A percentile compares a stretch with the other conserved stretches of the same genome.
phyloP scores from a whole-genome alignment of 2,797 vertebrate species.

The Cottoperca gobio region DNA sequence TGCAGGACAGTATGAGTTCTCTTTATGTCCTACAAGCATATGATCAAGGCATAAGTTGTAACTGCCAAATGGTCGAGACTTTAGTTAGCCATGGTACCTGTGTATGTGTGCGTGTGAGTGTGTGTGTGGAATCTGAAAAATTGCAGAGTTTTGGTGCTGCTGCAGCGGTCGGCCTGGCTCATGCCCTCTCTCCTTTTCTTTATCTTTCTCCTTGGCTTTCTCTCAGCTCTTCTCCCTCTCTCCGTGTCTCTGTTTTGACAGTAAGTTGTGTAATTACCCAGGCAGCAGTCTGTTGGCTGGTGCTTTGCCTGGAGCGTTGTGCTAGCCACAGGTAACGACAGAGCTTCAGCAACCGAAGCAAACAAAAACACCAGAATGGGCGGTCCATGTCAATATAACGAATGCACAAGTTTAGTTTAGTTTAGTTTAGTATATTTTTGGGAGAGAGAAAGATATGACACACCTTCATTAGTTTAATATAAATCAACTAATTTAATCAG shows the following conservation, averaged over 20 bases:
- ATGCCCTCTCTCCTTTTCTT: slow-evolving; percentile 14
- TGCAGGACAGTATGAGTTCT: slow-evolving; percentile 40
- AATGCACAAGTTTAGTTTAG: slow-evolving; percentile 7
- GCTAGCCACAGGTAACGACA: slow-evolving; percentile 49
- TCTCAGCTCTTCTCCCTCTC: slow-evolving; percentile 17
- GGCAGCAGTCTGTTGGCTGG: slow-evolving; percentile 47
- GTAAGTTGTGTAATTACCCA: slow-evolving; percentile 64
- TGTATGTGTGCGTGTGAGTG: slow-evolving; percentile 5
- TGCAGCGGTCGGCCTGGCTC: slow-evolving; percentile 12
- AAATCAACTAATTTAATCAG: not conserved
- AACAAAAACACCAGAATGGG: slow-evolving; percentile 27
- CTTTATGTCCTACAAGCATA: slow-evolving; percentile 39
- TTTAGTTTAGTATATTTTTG: not conserved
- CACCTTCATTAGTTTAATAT: not conserved
- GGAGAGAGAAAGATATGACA: not conserved
- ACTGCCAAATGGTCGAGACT: slow-evolving; percentile 37
- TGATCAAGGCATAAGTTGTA: slow-evolving; percentile 49
- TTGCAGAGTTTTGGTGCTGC: slow-evolving; percentile 2
- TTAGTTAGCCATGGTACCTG: slow-evolving; percentile 4
- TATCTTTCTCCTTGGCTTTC: not conserved
- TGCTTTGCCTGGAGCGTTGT: slow-evolving; percentile 55
- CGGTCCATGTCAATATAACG: not conserved
- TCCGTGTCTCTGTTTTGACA: slow-evolving; percentile 58
- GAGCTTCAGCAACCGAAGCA: slow-evolving; percentile 30
- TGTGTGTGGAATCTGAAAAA: slow-evolving; percentile 29